phyloP scores from a whole-genome alignment of 2,797 vertebrate genomes.

The Spinibarbus caldwelli region DNA sequence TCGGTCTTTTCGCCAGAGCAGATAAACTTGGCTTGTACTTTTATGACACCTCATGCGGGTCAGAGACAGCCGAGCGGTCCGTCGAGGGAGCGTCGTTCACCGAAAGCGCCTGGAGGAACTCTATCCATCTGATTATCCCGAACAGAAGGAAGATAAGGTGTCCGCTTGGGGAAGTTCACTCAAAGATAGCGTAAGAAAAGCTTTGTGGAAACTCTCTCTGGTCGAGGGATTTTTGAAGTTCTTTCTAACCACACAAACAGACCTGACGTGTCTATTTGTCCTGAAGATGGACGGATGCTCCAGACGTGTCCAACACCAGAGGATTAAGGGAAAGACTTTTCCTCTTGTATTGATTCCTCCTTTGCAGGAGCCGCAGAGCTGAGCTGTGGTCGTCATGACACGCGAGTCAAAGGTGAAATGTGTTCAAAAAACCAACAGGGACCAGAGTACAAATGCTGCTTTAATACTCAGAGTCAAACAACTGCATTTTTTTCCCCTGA shows the following conservation, averaged over 20 bases:
- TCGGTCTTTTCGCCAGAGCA: not conserved
- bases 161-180: not conserved
- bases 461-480: not conserved
- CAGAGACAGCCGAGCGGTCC: not conserved
- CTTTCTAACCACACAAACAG: not conserved
- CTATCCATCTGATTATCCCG: not conserved
- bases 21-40: not conserved
- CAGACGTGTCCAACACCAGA: not conserved
- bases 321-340: not conserved
- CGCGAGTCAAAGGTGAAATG: not conserved
- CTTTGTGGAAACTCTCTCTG: not conserved
- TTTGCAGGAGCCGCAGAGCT: not conserved
- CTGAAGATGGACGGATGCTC: not conserved
- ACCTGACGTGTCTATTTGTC: not conserved
- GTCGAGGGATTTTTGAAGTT: not conserved
- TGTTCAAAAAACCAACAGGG: not conserved
- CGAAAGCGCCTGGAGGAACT: not conserved
- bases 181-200: not conserved
- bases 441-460: not conserved
- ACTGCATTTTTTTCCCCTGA: too few species aligned
- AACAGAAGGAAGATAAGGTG: not conserved
- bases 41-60: conserved; percentile 15
- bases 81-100: not conserved
- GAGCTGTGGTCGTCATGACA: conserved; percentile 6
- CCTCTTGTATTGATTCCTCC: not conserved